A percentile compares a stretch with the other conserved stretches of the same genome.
Conservation (phyloP, 2,888 invertebrate genomes). For the Aricia artaxerxes region DNA sequence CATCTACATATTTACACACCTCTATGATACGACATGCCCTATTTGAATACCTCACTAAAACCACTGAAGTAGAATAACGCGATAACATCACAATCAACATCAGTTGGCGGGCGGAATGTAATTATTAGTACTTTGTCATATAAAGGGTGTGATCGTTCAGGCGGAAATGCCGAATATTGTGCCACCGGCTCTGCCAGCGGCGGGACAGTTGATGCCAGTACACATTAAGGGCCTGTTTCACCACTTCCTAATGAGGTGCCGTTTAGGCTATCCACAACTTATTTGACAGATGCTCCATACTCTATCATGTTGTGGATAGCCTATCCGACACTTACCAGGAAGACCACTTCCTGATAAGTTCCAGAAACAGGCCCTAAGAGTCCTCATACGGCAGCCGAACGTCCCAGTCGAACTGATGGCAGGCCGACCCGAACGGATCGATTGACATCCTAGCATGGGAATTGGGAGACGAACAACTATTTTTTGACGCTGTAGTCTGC, state of each 20-base stretch:
- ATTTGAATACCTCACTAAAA: conserved; percentile 59
- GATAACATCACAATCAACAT: conserved; percentile 2
- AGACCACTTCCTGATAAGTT: no score
- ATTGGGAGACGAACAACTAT: no score
- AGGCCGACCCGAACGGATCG: neutral
- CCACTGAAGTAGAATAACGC: conserved; percentile 30
- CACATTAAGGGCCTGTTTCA: neutral
- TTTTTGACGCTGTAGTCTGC: no score
- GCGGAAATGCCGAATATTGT: conserved; percentile 23
- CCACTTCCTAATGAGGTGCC: no score
- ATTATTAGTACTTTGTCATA: conserved; percentile 75
- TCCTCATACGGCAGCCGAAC: neutral
- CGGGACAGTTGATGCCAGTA: neutral
- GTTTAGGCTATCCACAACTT: no score
- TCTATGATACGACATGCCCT: conserved; percentile 44
- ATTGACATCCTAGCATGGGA: no score
- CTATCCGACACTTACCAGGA: no score
- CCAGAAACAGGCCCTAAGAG: no score
- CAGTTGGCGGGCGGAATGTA: conserved; percentile 46
- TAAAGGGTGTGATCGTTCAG: conserved; percentile 33
- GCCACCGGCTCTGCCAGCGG: conserved; percentile 18
- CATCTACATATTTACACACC: no score
- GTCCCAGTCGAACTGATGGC: neutral
- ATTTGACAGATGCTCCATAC: no score
- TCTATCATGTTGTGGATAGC: no score